Conservation (phyloP, 2,888 invertebrate species). For the Zootermopsis nevadensis region DNA sequence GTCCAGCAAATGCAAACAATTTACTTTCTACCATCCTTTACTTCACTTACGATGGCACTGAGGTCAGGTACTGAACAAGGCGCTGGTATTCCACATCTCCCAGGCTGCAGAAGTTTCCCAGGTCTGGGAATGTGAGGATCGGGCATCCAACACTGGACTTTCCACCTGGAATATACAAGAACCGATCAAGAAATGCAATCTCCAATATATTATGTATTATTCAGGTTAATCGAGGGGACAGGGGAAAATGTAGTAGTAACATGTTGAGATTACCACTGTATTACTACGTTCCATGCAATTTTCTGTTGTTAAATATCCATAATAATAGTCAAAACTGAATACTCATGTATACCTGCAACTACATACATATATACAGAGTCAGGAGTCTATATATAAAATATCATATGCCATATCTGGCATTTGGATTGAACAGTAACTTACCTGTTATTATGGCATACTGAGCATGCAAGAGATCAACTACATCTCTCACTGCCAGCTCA, state of each 20-base stretch:
- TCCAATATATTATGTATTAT: too few species aligned
- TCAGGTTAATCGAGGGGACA: too few species aligned
- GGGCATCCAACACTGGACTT: conserved; percentile 94
- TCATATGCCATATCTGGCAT: not conserved
- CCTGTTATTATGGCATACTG: conserved; percentile 91
- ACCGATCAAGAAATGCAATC: too few species aligned
- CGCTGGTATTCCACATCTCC: conserved; percentile 90
- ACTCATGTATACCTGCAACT: too few species aligned
- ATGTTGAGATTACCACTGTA: too few species aligned
- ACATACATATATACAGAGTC: not conserved
- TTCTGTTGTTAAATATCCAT: too few species aligned
- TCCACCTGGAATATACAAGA: conserved; percentile 71
- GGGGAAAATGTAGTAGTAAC: too few species aligned
- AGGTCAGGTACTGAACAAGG: conserved; percentile 92
- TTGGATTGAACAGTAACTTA: conserved; percentile 57
- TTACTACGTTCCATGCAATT: too few species aligned
- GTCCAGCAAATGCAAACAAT: too few species aligned
- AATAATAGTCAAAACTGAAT: too few species aligned
- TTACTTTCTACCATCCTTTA: conserved; percentile 69
- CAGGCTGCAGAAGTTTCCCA: conserved; percentile 86
- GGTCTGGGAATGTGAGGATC: conserved; percentile 94
- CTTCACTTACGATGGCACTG: conserved; percentile 82
- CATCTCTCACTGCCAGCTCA: conserved; percentile 77
- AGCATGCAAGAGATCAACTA: conserved; percentile 87
- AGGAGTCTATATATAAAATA: conserved; percentile 14